phyloP scores from a whole-genome alignment of 2,113 vertebrate genomes.

The Phalacrocorax aristotelis region DNA sequence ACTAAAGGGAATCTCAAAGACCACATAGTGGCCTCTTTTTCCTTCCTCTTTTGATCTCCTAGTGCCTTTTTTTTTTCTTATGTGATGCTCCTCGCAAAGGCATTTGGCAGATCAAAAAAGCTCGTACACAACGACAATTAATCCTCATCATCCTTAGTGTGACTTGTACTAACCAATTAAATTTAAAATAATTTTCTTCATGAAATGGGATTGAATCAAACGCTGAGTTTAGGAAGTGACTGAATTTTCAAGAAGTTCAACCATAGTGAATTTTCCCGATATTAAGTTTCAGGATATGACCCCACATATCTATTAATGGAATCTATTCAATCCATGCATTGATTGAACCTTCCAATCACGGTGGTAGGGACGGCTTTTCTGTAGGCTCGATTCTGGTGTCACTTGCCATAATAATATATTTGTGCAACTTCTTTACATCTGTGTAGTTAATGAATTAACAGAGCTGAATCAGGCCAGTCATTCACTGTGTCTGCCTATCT shows the following conservation, averaged over 20 bases:
- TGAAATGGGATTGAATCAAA: background rate
- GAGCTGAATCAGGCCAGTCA: background rate
- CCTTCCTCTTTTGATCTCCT: background rate
- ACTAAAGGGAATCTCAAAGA: constrained; percentile 12
- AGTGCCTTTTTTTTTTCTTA: background rate
- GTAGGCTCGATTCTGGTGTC: background rate
- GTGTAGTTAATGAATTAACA: background rate
- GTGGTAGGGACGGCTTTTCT: background rate
- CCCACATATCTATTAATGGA: background rate
- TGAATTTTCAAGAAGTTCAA: background rate
- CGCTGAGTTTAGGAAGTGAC: background rate
- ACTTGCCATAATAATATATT: background rate
- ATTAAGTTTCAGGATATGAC: background rate
- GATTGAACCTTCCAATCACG: background rate
- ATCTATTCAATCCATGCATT: background rate
- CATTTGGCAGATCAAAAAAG: constrained; percentile 7
- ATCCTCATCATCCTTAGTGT: background rate
- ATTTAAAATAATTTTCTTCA: background rate
- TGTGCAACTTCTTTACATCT: background rate
- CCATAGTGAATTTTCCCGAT: background rate
- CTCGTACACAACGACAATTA: background rate
- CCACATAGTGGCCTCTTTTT: background rate
- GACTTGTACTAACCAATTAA: background rate
- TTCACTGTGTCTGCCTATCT: background rate
- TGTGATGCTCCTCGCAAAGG: background rate